phyloP scores from a whole-genome alignment of 2,888 invertebrate species.

The Cataglyphis cursor region DNA sequence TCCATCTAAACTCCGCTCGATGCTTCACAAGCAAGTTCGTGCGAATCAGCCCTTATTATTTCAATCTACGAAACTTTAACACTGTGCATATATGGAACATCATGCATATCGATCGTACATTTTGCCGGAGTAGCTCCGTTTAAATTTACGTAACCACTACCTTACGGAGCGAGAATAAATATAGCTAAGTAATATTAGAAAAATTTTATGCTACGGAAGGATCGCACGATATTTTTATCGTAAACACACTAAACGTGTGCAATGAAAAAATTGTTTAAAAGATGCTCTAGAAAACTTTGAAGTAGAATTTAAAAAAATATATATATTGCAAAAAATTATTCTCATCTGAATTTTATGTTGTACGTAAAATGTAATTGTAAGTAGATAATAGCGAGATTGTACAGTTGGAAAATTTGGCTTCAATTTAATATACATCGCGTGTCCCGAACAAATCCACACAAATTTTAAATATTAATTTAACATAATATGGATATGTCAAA shows the following conservation, averaged over 20 bases:
- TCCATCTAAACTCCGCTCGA: slow-evolving; percentile 41
- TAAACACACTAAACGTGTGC: not conserved
- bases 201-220: not conserved
- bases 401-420: too few species aligned
- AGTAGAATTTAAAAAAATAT: not conserved
- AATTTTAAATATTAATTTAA: too few species aligned
- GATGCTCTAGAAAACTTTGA: not conserved
- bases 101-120: slow-evolving; percentile 17
- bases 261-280: not conserved
- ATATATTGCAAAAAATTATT: not conserved
- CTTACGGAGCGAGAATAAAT: slow-evolving; percentile 11
- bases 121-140: not conserved
- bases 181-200: slow-evolving; percentile 13
- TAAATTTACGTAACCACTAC: slow-evolving; percentile 34
- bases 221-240: not conserved
- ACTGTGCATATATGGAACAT: slow-evolving; percentile 17
- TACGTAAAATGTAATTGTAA: not conserved
- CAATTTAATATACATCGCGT: too few species aligned
- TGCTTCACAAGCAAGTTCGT: slow-evolving; percentile 27
- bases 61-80: slow-evolving; percentile 36
- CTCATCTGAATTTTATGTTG: not conserved
- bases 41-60: slow-evolving; percentile 43
- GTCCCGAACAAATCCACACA: too few species aligned
- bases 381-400: not conserved
- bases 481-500: too few species aligned